A percentile compares a stretch with the other conserved stretches of the same genome.
These are phyloP conservation scores for Apodemia arnacis DNA, from an alignment of 2,888 invertebrate species.

Conservation along the genomic window DNA sequence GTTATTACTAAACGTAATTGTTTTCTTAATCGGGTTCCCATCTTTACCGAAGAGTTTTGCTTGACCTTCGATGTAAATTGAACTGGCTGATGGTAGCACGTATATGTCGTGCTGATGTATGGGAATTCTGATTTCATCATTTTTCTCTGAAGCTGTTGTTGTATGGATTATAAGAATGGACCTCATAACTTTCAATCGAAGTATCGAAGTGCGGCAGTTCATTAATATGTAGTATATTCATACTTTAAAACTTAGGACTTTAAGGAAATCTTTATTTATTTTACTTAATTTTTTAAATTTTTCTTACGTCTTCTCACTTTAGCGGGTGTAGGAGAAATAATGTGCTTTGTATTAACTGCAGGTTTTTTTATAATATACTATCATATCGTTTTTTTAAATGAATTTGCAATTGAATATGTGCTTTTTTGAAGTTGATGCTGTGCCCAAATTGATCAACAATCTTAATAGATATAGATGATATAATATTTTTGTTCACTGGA, in stretches of 20 bases:
- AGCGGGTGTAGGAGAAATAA: no score
- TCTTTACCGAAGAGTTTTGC: neutral
- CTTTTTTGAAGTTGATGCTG: neutral
- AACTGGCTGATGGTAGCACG: constrained; percentile 39
- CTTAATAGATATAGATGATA: neutral
- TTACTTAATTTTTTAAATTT: no score
- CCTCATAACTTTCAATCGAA: constrained; percentile 66
- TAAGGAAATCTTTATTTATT: constrained; percentile 64
- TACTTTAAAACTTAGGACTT: constrained; percentile 57
- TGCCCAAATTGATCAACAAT: neutral
- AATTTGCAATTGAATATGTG: neutral
- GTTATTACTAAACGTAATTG: neutral
- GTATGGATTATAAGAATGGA: constrained; percentile 69
- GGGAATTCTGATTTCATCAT: constrained; percentile 3
- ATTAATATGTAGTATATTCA: constrained; percentile 58
- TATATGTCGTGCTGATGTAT: neutral
- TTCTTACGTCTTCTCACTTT: no score
- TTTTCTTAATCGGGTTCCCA: neutral
- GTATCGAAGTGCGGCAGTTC: constrained; percentile 52
- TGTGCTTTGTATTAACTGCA: no score
- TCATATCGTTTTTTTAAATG: neutral
- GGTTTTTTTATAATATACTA: neutral
- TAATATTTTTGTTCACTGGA: neutral
- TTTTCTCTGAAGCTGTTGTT: constrained; percentile 64
- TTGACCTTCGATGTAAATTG: neutral